Evolutionary conservation across 2,113 vertebrate genomes (phyloP).

Genomic region (Otolemur garnettii): DNA sequence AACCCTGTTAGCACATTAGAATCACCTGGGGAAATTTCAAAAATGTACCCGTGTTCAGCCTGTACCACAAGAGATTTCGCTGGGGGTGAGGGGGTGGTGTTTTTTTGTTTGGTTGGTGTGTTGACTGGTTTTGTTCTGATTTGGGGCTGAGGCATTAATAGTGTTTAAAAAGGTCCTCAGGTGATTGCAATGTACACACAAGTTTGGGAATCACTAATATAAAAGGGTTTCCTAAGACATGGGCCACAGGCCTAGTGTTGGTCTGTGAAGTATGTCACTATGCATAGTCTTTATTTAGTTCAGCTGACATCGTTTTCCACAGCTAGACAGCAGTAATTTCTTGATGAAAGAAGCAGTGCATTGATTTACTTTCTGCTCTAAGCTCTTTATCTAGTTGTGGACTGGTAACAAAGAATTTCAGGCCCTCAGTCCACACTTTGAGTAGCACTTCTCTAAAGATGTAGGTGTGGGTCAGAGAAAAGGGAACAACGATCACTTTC

Average conservation of each 20-base stretch:
- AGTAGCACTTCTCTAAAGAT: neutral
- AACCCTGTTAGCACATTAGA: constrained; percentile 4
- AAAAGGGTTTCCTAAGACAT: neutral
- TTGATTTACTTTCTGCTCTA: constrained; percentile 11
- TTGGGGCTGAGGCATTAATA: neutral
- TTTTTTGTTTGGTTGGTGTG: neutral
- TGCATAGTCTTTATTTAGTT: constrained; percentile 1
- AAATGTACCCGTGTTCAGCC: neutral
- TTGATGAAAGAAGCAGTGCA: neutral
- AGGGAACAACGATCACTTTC: neutral
- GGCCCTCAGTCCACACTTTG: neutral
- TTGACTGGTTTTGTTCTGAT: neutral
- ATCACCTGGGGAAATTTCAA: neutral
- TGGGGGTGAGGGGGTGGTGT: neutral
- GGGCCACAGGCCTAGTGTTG: neutral
- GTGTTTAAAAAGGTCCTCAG: constrained; percentile 1
- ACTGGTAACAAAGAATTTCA: constrained; percentile 28
- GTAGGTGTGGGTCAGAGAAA: neutral
- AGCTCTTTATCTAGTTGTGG: neutral
- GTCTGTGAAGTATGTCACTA: neutral
- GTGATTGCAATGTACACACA: neutral
- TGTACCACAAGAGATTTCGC: neutral
- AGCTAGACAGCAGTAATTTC: neutral
- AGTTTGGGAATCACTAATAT: neutral
- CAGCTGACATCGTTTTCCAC: neutral